A percentile compares a stretch with the other conserved stretches of the same genome.
phyloP scores from a whole-genome alignment of 2,113 vertebrate species.

The Otis tarda region DNA sequence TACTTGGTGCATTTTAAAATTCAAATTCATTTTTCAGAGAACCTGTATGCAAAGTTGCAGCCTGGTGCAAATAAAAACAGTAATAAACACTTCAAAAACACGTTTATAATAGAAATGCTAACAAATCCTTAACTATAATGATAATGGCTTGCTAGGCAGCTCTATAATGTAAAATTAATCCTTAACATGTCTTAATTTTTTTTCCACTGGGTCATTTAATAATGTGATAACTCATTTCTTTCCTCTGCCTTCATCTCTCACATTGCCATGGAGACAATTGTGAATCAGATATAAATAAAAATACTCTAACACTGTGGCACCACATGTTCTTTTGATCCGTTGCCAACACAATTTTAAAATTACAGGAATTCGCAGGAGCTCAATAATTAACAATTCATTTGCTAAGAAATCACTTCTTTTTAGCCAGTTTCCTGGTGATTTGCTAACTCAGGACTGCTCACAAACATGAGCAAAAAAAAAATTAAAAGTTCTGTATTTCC shows the following conservation, averaged over 20 bases:
- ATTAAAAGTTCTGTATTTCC: slow-evolving; percentile 1
- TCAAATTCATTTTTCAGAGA: slow-evolving; percentile 1
- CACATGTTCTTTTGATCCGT: slow-evolving; percentile 66
- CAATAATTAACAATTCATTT: slow-evolving; percentile 36
- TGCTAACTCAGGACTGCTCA: slow-evolving; percentile 24
- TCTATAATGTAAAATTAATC: slow-evolving; percentile 50
- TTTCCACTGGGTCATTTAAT: slow-evolving; percentile 69
- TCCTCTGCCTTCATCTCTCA: slow-evolving; percentile 61
- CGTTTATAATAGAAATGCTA: slow-evolving; percentile 28
- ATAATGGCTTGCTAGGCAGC: slow-evolving; percentile 40
- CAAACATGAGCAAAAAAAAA: neutral
- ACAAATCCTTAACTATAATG: slow-evolving; percentile 37
- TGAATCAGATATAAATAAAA: slow-evolving; percentile 82
- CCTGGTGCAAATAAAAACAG: slow-evolving; percentile 4
- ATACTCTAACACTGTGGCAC: slow-evolving; percentile 72
- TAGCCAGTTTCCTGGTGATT: neutral
- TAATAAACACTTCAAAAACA: slow-evolving; percentile 12
- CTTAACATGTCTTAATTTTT: slow-evolving; percentile 53
- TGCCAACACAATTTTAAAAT: slow-evolving; percentile 60
- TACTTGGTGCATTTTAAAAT: slow-evolving; percentile 7
- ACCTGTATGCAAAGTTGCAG: slow-evolving; percentile 22
- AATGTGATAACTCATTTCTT: slow-evolving; percentile 56
- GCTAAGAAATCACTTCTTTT: neutral
- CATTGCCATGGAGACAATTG: slow-evolving; percentile 77
- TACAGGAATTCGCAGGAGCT: slow-evolving; percentile 50